Evolutionary conservation across 1,140 invertebrate genomes (phyloP).

Genomic region (Watersipora subatra): DNA sequence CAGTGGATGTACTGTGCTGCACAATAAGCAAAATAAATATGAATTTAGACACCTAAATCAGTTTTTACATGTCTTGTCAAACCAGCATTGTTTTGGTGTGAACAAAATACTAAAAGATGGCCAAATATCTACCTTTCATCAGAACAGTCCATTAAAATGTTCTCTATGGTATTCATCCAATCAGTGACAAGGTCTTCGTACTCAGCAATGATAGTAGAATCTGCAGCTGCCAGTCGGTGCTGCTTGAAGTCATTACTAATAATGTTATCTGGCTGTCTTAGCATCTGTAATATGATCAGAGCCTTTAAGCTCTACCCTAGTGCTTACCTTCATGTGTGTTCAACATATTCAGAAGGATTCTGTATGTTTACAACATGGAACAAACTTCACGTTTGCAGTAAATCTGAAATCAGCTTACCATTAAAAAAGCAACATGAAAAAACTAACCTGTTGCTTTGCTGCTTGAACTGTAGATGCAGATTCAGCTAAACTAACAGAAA

Average conservation of each 20-base stretch:
- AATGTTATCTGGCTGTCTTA: slow-evolving; percentile 33
- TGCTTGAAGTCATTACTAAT: slow-evolving; percentile 36
- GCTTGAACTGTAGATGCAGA: slow-evolving; percentile 24
- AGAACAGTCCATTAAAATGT: slow-evolving; percentile 30
- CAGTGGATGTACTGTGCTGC: background rate
- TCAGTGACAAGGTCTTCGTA: slow-evolving; percentile 38
- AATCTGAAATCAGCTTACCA: no score
- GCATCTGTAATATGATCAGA: slow-evolving; percentile 32
- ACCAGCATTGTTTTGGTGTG: no score
- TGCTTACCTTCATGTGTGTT: no score
- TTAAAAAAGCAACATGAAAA: background rate
- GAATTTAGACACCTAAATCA: background rate
- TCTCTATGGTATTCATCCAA: slow-evolving; percentile 39
- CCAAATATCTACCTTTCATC: slow-evolving; percentile 37
- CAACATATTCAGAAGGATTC: no score
- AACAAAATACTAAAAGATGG: no score
- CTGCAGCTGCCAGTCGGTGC: slow-evolving; percentile 30
- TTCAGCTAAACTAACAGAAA: slow-evolving; percentile 27
- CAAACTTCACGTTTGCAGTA: no score
- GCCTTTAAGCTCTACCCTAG: no score
- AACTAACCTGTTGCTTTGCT: slow-evolving; percentile 30
- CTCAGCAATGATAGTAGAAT: slow-evolving; percentile 28
- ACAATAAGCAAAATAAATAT: background rate
- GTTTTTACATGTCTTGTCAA: no score
- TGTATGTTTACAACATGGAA: no score